Conservation (phyloP, 2,113 vertebrate genomes). For the Ceyx margarethae region DNA sequence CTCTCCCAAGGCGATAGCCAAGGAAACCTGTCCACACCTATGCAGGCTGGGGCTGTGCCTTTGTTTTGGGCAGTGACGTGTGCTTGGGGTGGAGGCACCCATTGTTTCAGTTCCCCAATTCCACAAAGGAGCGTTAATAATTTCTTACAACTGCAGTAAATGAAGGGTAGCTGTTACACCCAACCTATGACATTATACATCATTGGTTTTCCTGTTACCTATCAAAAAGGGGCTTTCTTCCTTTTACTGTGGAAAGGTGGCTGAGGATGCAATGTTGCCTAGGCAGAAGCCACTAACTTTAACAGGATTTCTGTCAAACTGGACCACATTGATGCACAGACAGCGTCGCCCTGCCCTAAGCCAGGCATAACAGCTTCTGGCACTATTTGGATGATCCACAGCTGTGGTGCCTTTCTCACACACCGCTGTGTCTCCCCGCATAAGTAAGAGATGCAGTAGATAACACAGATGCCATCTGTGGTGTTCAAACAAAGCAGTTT, state of each 20-base stretch:
- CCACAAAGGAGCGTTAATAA: slow-evolving; percentile 48
- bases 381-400: not conserved
- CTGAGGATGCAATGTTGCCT: not conserved
- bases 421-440: not conserved
- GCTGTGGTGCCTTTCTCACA: not conserved
- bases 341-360: not conserved
- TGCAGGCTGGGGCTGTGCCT: slow-evolving; percentile 3
- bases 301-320: not conserved
- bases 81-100: slow-evolving; percentile 43
- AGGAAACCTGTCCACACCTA: slow-evolving; percentile 56
- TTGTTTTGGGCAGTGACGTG: slow-evolving; percentile 56
- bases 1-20: not conserved
- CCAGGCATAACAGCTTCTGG: not conserved
- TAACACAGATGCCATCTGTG: not conserved
- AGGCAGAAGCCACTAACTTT: not conserved
- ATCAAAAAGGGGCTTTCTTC: not conserved
- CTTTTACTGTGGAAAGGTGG: not conserved
- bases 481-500: not conserved
- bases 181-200: not conserved
- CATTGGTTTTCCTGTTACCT: not conserved
- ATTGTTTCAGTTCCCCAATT: slow-evolving; percentile 39
- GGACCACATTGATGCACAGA: not conserved
- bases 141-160: slow-evolving; percentile 23
- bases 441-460: not conserved
- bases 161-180: slow-evolving; percentile 25